Base-by-base conservation (phyloP, 2,113 vertebrate species). In the Diadophis punctatus region DNA sequence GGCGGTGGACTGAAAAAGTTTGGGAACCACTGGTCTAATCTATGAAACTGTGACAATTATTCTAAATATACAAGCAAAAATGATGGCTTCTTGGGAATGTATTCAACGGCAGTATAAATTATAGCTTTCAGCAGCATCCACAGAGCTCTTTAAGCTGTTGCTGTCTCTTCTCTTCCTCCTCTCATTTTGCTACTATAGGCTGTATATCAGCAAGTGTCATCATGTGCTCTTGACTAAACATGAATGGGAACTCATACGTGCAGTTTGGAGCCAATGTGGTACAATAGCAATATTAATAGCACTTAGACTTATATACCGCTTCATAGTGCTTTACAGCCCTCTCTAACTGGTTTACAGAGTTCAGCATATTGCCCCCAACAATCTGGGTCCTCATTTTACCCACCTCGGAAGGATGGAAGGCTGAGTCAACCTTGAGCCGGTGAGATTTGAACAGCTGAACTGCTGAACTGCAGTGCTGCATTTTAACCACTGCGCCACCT, bases 21-120 rank as follows among this genome's bases (percentile, higher is more conserved):
- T n/a, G n/a, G n/a, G n/a, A n/a, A n/a, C n/a, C n/a, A n/a, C n/a
- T 39, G 92, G 91, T 87, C 94, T 87, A 89, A 96, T 92, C 92
- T 88, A 86, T 86, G 74, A 89, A 94, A 93, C 58, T 6, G 43
- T 58, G 23, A 25, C 20, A 20, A 91, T 95, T 95, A 90, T 9
- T 96, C 95, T 93, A 92, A 90, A 90, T 12, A 10, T 91, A 91
- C 95, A 74, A 51, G 68, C 91, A 86, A 51, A 84, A 68, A 95
- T 18, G 94, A 95, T 94, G 93, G 85, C 3, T 87, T 74, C 93
- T 93, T 91, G 87, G 94, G 87, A 88, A 93, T 86, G 23, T n/a
- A 51, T 89, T 85, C 91, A 89, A 12, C 30, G 60, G 12, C 43
- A 60, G 43, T 23, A 46, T 27, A 14, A 27, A 90, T 86, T 46